Evolutionary conservation across 2,888 invertebrate species (phyloP), one percentile per base, ranked within the genome.

Genomic region (Brachyopa scutellaris): DNA sequence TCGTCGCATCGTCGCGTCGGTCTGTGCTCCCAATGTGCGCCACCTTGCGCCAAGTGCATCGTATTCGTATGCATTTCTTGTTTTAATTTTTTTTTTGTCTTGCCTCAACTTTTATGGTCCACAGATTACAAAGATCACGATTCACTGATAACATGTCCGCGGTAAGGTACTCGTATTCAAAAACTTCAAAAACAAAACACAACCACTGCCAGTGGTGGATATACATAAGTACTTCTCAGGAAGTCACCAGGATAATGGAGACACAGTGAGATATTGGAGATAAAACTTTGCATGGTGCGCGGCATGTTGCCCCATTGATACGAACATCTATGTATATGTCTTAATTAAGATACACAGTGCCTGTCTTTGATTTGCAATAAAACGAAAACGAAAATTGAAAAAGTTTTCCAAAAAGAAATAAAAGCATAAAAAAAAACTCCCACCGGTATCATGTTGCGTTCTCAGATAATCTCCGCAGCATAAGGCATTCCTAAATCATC

Each of bases 351-450:
- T 11, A 17, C 53, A 21, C 45, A n/a, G n/a, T 38, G 42, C 33
- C 40, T 17, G 40, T 47, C 31, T 51, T 74, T 80, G 51, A 64
- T 51, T 74, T 62, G 19, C 57, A 76, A 64, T 62, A 67, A 79
- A 66, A 49, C 53, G 4, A 49, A 79, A 59, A 76, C 69, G 80
- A 80, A 80, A 76, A 80, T 80, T 80, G 80, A 80, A 80, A 80
- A 80, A 80, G 47, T 80, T 80, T 62, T 49, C 57, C 11, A 11
- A 57, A 40, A 23, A 17, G 8, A 19, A 62, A 8, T 8, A 19
- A 13, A 15, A n/a, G 3, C 5, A 40, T 26, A 66, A 51, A 38
- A 26, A 51, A 36, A 59, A 66, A 36, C 49, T 76, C 76, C 76
- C 80, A 76, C 62, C 57, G 69, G 64, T 76, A 69, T 70, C 76